Percentiles rank a stretch among this genome's conserved stretches.
Evolutionary conservation across 2,113 vertebrate genomes (phyloP).

Genomic region (Neolamprologus falcicula): DNA sequence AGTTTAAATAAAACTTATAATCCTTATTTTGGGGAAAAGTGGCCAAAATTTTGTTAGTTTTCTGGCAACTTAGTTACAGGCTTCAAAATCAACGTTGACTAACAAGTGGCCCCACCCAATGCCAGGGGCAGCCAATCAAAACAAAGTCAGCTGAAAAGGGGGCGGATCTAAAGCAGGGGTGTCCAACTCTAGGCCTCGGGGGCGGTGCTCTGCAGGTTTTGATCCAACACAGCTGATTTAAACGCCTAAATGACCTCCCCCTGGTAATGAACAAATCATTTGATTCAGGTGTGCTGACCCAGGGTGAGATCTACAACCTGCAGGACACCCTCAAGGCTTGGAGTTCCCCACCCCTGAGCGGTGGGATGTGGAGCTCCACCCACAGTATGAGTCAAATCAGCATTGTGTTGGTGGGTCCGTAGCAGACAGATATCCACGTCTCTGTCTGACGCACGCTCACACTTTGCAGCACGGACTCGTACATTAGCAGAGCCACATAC

Average conservation of each 20-base stretch:
- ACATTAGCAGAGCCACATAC: not conserved
- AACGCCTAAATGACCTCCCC: no score
- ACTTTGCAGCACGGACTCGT: not conserved
- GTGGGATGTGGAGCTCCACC: not conserved
- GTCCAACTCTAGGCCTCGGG: not conserved
- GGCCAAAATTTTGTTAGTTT: not conserved
- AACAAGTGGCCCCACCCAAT: not conserved
- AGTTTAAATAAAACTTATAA: not conserved
- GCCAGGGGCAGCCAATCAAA: not conserved
- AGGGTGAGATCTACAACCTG: fast-evolving
- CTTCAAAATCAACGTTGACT: not conserved
- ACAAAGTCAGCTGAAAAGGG: not conserved
- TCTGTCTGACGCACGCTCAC: not conserved
- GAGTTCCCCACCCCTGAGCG: not conserved
- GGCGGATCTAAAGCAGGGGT: not conserved
- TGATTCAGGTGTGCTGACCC: not conserved
- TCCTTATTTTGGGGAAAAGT: not conserved
- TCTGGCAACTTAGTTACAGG: not conserved
- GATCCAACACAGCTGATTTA: not conserved
- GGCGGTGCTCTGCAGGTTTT: not conserved
- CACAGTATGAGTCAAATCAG: not conserved
- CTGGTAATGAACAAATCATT: no score
- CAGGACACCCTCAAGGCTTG: not conserved
- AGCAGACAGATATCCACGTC: not conserved
- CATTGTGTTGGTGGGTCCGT: fast-evolving